Percentiles rank a stretch among this genome's conserved stretches.
phyloP scores from a whole-genome alignment of 2,888 invertebrate genomes.

The Calameuta filiformis region DNA sequence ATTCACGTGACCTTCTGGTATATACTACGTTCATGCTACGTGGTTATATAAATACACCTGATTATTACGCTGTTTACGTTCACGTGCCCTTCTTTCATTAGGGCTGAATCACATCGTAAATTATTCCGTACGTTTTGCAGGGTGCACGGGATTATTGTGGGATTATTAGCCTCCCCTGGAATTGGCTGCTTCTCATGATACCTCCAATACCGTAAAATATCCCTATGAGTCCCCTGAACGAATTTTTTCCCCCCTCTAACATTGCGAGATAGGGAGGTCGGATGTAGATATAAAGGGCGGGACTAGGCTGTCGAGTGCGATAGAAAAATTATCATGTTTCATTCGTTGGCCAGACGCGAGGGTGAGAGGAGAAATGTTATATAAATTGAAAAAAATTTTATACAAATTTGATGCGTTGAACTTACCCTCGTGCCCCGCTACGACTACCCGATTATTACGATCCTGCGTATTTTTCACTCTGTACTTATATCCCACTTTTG shows the following conservation, averaged over 20 bases:
- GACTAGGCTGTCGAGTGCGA: not conserved
- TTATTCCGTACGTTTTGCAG: not conserved
- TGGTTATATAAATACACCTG: not conserved
- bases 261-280: not conserved
- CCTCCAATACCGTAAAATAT: not conserved
- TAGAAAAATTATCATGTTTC: not conserved
- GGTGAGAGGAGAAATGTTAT: not conserved
- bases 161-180: not conserved
- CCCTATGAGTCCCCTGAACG: not conserved
- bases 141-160: constrained; percentile 2
- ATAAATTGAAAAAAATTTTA: not conserved
- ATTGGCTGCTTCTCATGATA: not conserved
- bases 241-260: not conserved
- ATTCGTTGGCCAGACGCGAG: not conserved
- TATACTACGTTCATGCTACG: not conserved
- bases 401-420: not conserved
- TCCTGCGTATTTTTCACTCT: not conserved
- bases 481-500: not conserved
- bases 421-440: not conserved
- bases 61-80: not conserved
- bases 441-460: not conserved
- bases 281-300: not conserved
- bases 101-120: not conserved
- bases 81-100: not conserved
- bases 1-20: not conserved